phyloP scores from a whole-genome alignment of 2,113 vertebrate species.

The Protobothrops flavoviridis region DNA sequence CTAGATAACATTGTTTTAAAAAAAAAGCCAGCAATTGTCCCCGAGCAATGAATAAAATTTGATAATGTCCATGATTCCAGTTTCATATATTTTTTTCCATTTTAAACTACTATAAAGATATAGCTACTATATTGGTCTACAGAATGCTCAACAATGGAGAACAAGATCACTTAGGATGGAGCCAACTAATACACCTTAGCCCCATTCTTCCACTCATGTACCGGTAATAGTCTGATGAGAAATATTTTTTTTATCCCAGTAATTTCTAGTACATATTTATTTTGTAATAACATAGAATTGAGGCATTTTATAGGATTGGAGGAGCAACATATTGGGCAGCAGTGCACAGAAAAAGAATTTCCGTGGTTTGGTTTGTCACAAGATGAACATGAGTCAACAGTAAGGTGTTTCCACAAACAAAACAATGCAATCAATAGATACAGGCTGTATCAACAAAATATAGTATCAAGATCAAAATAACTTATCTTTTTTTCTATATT shows the following conservation, averaged over 20 bases:
- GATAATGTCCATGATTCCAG: conserved; percentile 24
- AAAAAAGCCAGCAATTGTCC: conserved; percentile 19
- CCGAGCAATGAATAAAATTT: conserved; percentile 22
- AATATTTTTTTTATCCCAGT: background rate
- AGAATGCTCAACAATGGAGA: background rate
- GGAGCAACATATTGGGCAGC: background rate
- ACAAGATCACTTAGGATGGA: background rate
- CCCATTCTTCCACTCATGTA: background rate
- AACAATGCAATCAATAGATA: background rate
- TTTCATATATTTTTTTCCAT: conserved; percentile 11
- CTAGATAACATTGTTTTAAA: background rate
- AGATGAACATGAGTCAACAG: background rate
- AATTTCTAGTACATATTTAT: background rate
- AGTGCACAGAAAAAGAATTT: background rate
- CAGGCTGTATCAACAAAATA: background rate
- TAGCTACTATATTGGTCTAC: background rate
- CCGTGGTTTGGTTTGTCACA: background rate
- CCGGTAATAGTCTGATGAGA: background rate
- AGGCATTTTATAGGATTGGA: background rate
- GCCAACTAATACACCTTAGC: background rate
- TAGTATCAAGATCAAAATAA: background rate
- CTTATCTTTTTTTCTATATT: background rate
- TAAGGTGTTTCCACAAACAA: background rate
- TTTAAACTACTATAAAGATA: conserved; percentile 18
- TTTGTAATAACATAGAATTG: background rate